A percentile compares a stretch with the other conserved stretches of the same genome.
Evolutionary conservation across 2,797 vertebrate genomes (phyloP).

Genomic region (Sus cebifrons): DNA sequence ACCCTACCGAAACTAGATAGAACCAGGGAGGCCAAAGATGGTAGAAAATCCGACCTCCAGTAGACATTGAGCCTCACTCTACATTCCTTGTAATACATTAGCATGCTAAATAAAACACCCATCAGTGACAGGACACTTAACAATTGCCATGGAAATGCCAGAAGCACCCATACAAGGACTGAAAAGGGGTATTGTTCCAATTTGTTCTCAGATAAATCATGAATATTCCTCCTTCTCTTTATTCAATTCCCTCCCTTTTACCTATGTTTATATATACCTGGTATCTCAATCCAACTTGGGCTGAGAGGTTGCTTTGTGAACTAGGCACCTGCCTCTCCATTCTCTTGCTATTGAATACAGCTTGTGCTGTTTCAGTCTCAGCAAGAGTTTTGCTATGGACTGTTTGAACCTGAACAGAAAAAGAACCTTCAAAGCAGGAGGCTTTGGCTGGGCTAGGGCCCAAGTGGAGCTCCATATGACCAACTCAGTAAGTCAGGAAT

Average conservation of each 20-base stretch:
- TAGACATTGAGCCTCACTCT: no score
- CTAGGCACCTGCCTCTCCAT: neutral
- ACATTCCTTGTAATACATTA: no score
- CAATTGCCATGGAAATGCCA: no score
- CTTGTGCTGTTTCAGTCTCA: neutral
- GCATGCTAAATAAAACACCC: no score
- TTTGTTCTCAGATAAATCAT: neutral
- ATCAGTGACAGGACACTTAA: fast-evolving
- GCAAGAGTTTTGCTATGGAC: neutral
- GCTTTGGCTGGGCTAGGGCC: neutral
- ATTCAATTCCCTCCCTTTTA: no score
- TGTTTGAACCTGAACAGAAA: neutral
- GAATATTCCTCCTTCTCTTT: neutral
- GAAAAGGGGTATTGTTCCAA: neutral
- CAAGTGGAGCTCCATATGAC: neutral
- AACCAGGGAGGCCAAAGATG: no score
- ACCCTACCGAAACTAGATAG: no score
- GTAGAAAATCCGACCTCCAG: no score
- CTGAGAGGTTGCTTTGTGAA: neutral
- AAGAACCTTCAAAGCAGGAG: neutral
- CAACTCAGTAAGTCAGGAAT: neutral
- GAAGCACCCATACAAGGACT: neutral
- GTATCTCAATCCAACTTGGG: neutral
- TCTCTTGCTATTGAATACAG: neutral
- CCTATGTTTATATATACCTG: neutral